A percentile compares a stretch with the other conserved stretches of the same genome.
phyloP scores from a whole-genome alignment of 2,797 vertebrate species.

The Podarcis lilfordi region DNA sequence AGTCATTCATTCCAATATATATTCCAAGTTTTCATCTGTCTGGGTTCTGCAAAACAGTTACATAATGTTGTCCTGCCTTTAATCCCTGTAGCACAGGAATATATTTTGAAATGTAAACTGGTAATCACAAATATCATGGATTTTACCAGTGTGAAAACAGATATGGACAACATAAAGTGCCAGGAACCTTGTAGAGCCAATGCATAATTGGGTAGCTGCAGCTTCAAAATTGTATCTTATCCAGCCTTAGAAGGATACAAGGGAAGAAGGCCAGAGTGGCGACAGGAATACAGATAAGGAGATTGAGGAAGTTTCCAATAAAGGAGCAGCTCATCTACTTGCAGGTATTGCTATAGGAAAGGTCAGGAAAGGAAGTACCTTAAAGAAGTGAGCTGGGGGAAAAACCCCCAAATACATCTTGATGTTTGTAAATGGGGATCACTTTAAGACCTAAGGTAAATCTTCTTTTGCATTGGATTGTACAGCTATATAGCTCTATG shows the following conservation, averaged over 20 bases:
- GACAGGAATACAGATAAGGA: conserved; percentile 50
- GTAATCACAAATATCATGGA: too few species aligned
- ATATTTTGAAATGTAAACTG: too few species aligned
- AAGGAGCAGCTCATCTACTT: conserved; percentile 35
- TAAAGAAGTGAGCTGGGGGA: conserved; percentile 7
- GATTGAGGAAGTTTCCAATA: conserved; percentile 31
- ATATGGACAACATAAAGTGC: background rate
- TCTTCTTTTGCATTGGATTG: conserved; percentile 5
- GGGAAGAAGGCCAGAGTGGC: background rate
- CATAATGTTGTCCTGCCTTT: too few species aligned
- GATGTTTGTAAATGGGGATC: background rate
- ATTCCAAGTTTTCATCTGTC: too few species aligned
- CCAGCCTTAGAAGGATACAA: background rate
- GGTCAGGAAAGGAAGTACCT: conserved; percentile 15
- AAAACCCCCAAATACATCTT: background rate
- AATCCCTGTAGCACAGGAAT: too few species aligned
- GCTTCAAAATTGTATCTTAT: conserved; percentile 6
- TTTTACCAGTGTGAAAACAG: too few species aligned
- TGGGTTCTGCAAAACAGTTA: too few species aligned
- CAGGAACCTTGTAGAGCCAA: background rate
- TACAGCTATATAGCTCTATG: conserved; percentile 13
- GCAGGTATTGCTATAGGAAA: conserved; percentile 27
- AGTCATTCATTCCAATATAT: too few species aligned
- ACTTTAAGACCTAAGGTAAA: background rate
- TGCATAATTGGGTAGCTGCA: background rate